Evolutionary conservation across 2,888 invertebrate genomes (phyloP).

Genomic region (Nemotelus pantherinus): DNA sequence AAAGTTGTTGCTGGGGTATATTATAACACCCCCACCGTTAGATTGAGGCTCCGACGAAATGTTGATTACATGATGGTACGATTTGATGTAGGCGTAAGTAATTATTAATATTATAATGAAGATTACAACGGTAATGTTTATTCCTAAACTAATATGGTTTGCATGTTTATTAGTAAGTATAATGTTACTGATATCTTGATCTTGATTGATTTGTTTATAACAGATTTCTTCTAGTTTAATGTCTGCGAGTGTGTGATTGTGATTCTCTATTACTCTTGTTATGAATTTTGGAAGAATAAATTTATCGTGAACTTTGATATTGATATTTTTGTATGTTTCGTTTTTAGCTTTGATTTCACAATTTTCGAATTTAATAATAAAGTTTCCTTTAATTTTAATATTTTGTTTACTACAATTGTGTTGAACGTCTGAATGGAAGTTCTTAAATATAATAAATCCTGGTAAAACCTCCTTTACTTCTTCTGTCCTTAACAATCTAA

Average conservation of each 20-base stretch:
- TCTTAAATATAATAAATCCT: not conserved
- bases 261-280: not conserved
- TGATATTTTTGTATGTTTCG: constrained; percentile 4
- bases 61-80: not conserved
- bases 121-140: not conserved
- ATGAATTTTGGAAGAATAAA: not conserved
- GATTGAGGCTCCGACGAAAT: constrained; percentile 19
- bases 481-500: not conserved
- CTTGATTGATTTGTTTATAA: not conserved
- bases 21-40: constrained; percentile 13
- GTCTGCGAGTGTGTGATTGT: not conserved
- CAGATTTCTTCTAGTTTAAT: not conserved
- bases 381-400: constrained; percentile 6
- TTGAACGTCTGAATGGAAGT: not conserved
- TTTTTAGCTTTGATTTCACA: constrained; percentile 2
- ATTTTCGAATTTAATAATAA: constrained; percentile 11
- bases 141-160: constrained; percentile 2
- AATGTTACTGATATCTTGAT: not conserved
- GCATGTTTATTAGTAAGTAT: not conserved
- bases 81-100: not conserved
- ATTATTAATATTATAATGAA: not conserved
- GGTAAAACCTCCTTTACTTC: not conserved
- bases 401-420: not conserved
- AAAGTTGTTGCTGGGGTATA: not conserved
- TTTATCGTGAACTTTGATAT: constrained; percentile 3